Percentiles rank a stretch among this genome's conserved stretches.
These are phyloP conservation scores for Tromatobia lineatoria DNA, from an alignment of 2,888 invertebrate species.

Conservation along the genomic window DNA sequence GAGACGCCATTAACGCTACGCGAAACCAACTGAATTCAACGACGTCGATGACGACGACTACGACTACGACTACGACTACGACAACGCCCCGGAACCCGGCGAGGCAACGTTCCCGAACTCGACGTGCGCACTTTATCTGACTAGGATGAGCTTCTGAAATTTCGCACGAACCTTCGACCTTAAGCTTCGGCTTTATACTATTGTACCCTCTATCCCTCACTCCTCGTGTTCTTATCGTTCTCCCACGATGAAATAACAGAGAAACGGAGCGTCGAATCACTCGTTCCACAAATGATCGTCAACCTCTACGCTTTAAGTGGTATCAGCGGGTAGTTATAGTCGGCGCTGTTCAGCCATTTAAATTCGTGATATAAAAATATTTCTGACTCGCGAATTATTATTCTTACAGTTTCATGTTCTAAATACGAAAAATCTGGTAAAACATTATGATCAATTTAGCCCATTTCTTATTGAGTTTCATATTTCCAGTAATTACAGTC, in stretches of 20 bases:
- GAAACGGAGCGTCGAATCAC: conserved; percentile 24
- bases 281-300: conserved; percentile 27
- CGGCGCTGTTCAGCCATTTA: too few species aligned
- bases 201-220: not conserved
- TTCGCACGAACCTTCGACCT: conserved; percentile 34
- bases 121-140: conserved; percentile 22
- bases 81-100: conserved; percentile 33
- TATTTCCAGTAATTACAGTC: too few species aligned
- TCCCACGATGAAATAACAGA: not conserved
- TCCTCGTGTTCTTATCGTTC: conserved; percentile 13
- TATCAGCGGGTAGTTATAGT: too few species aligned
- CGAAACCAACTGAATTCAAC: conserved; percentile 73
- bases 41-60: conserved; percentile 19
- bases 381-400: not conserved
- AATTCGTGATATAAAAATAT: too few species aligned
- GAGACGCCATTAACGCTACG: conserved; percentile 71
- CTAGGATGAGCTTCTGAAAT: conserved; percentile 39
- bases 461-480: too few species aligned
- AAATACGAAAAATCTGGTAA: not conserved
- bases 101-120: conserved; percentile 27
- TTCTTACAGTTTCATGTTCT: not conserved
- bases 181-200: conserved; percentile 29
- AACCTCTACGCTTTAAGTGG: not conserved
- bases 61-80: conserved; percentile 17
- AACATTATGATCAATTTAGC: too few species aligned